phyloP scores from a whole-genome alignment of 2,797 vertebrate genomes.

The Ceryle rudis region DNA sequence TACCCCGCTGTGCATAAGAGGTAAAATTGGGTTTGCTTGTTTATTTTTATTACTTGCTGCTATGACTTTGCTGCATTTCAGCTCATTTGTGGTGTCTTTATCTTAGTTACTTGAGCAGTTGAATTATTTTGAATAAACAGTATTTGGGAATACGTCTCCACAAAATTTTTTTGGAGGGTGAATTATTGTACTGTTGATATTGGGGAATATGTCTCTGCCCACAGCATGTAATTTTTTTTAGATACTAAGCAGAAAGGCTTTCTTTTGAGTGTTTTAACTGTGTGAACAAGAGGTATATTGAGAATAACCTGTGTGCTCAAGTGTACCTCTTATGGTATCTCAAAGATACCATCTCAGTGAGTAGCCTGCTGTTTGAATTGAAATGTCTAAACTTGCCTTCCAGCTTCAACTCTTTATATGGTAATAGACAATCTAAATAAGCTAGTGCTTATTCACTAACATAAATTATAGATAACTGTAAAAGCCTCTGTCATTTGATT shows the following conservation, averaged over 20 bases:
- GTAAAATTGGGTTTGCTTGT: not conserved
- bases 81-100: not conserved
- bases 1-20: not conserved
- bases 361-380: not conserved
- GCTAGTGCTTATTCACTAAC: not conserved
- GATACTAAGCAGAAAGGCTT: not conserved
- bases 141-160: not conserved
- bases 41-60: not conserved
- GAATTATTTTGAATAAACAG: not conserved
- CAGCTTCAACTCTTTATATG: not conserved
- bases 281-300: not conserved
- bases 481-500: not conserved
- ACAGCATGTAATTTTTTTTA: not conserved
- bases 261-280: not conserved
- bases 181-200: not conserved
- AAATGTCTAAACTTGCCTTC: constrained; percentile 23
- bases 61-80: not conserved
- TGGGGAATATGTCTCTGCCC: not conserved
- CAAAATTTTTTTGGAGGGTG: not conserved
- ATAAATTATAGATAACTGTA: constrained; percentile 23
- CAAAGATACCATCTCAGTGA: not conserved
- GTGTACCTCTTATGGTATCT: not conserved
- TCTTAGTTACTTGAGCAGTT: not conserved
- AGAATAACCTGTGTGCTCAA: not conserved
- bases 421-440: constrained; percentile 10